Evolutionary conservation across 53 echinoderm and acorn worm genomes (phyloP), one percentile per base, ranked within the genome.

Genomic region (Arbacia lixula): DNA sequence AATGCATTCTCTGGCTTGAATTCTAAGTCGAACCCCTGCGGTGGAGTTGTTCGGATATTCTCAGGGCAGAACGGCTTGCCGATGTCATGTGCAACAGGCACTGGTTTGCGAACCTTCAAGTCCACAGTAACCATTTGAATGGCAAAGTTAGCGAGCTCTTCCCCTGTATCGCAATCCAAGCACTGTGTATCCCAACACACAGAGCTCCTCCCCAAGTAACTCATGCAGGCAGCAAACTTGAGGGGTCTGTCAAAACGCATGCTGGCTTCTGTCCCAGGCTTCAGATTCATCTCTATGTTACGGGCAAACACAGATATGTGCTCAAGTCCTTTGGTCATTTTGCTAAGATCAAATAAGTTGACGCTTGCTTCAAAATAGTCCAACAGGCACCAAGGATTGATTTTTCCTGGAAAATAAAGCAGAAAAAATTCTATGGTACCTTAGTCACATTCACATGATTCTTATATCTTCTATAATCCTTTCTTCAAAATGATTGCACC

Each of bases 131-230:
- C 75, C 75, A 75, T 75, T 36, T 75, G 75, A 34, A 75, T 75
- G 33, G 28, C 19, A 25, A 53, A 75, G 53, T 52, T 75, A 32
- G 54, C 75, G 12, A 75, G 75, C 28, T 75, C 75, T 5, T 75
- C 75, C 2, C 35, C 35, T 19, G 75, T 75, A 8, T 55, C 28
- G 0, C n/a, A 34, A 28, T 75, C 56, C 40, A 75, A 2, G 16
- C 75, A 75, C 75, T 75, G 75, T 52, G 35, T 31, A 52, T 75
- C 75, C 75, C 75, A 75, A 35, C 75, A 75, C 54, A 75, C 75
- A 2, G 75, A 32, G 24, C 75, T 75, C 53, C 36, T 52, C 14
- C 75, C 75, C 31, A 75, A 34, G 28, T 53, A 75, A 26, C 53
- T 75, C 21, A 75, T 2, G 10, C 55, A 53, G 36, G 36, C 34